Evolutionary conservation across 2,113 vertebrate genomes (phyloP).

Genomic region (Grammomys dolichurus): DNA sequence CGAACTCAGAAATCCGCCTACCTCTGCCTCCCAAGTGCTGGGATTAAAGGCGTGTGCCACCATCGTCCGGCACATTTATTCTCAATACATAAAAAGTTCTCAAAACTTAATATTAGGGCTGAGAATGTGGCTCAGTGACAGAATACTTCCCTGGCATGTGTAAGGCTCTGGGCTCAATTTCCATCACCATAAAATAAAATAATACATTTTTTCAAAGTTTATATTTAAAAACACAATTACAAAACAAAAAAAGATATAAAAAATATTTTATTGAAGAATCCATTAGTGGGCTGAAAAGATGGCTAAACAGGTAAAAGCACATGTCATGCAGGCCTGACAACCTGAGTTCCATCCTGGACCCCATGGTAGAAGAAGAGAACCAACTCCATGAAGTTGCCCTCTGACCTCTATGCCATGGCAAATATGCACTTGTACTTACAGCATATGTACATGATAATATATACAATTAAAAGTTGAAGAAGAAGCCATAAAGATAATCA

Average conservation of each 20-base stretch:
- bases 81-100: not conserved
- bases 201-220: not conserved
- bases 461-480: not conserved
- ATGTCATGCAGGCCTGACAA: not conserved
- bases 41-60: too few relatives aligned
- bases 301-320: not conserved
- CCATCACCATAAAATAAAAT: not conserved
- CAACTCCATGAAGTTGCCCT: not conserved
- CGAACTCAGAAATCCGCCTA: too few relatives aligned
- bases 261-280: not conserved
- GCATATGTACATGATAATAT: not conserved
- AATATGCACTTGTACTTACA: not conserved
- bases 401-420: not conserved
- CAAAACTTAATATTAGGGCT: not conserved
- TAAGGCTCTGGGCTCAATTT: not conserved
- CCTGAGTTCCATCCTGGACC: not conserved
- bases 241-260: not conserved
- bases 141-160: not conserved
- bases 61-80: not conserved
- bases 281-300: not conserved
- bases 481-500: not conserved
- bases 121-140: not conserved
- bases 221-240: not conserved
- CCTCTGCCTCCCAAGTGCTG: too few relatives aligned
- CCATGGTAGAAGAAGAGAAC: not conserved